A percentile compares a stretch with the other conserved stretches of the same genome.
Conservation (phyloP, 2,113 vertebrate genomes). For the Tylochromis polylepis region DNA sequence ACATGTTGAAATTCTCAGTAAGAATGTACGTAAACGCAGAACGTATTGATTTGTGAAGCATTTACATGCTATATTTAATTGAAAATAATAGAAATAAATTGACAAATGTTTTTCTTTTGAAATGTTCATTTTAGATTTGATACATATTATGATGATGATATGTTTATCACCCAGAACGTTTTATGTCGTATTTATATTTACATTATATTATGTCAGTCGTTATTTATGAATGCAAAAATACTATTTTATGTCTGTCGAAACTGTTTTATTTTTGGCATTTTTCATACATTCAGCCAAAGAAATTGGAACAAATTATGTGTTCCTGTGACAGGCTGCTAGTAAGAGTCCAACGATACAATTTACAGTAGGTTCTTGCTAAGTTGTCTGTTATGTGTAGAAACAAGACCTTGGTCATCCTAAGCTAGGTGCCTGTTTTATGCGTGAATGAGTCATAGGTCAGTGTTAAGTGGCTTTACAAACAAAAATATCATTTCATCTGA, state of each 20-base stretch:
- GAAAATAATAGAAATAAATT: not conserved
- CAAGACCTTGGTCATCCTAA: not conserved
- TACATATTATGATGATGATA: not conserved
- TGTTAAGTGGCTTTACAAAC: not conserved
- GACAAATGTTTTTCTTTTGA: rapidly evolving
- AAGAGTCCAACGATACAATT: not conserved
- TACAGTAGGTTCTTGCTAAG: not conserved
- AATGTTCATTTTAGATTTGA: not conserved
- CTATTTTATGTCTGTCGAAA: not conserved
- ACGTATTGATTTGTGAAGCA: not conserved
- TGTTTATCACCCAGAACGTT: not conserved
- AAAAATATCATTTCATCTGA: not conserved
- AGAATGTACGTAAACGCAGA: not conserved
- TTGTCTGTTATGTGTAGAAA: not conserved
- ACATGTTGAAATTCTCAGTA: not conserved
- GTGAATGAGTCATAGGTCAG: not conserved
- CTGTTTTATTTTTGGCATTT: not conserved
- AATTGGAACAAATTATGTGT: not conserved
- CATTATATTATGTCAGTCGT: not conserved
- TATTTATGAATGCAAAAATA: not conserved
- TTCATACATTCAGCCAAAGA: not conserved
- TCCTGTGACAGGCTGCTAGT: not conserved
- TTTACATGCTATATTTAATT: not conserved
- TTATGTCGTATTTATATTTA: not conserved
- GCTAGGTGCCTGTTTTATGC: not conserved